Conservation (phyloP, 2,888 invertebrate genomes). For the Mylabris sibirica region DNA sequence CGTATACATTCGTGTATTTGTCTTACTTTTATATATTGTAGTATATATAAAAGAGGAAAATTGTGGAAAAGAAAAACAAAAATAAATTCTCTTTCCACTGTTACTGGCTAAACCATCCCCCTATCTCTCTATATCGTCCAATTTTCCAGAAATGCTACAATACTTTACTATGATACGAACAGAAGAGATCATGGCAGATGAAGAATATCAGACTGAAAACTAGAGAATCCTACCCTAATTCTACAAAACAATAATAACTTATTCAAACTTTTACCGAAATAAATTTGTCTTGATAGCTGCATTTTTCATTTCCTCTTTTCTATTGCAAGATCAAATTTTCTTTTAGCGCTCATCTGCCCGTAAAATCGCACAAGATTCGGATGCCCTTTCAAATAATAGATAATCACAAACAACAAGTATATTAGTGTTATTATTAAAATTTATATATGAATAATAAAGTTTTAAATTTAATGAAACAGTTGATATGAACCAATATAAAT, state of each 20-base stretch:
- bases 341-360: background rate
- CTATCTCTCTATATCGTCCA: background rate
- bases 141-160: background rate
- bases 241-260: slow-evolving; percentile 12
- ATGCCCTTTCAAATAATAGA: background rate
- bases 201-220: slow-evolving; percentile 11
- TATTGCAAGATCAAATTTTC: background rate
- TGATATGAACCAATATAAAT: slow-evolving; percentile 28
- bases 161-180: background rate
- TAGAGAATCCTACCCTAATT: background rate
- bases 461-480: slow-evolving; percentile 24
- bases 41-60: slow-evolving; percentile 13
- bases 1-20: slow-evolving; percentile 31
- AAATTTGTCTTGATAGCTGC: slow-evolving; percentile 11
- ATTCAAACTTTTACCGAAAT: slow-evolving; percentile 10
- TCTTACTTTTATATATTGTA: slow-evolving; percentile 29
- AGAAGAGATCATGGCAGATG: slow-evolving; percentile 2
- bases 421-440: background rate
- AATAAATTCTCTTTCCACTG: background rate
- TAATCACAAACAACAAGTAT: no score
- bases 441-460: background rate
- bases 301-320: slow-evolving; percentile 9
- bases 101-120: no score
- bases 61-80: background rate
- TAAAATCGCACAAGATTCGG: background rate